A percentile compares a stretch with the other conserved stretches of the same genome.
Evolutionary conservation across 2,797 vertebrate genomes (phyloP).

Genomic region (Scyliorhinus canicula): DNA sequence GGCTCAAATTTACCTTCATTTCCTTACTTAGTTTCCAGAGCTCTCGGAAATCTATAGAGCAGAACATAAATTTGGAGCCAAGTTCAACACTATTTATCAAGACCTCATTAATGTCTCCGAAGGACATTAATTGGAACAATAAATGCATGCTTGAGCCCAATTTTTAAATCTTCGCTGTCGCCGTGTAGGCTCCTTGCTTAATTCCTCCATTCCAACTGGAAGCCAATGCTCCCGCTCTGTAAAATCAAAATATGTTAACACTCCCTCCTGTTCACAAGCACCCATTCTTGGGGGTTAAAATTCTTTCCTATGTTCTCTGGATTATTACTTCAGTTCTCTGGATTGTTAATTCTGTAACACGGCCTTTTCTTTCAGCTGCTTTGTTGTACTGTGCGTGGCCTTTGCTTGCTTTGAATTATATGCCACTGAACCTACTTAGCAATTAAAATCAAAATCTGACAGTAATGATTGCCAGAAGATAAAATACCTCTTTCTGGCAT

Average conservation of each 20-base stretch:
- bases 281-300: neutral
- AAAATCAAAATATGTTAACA: neutral
- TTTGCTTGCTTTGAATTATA: neutral
- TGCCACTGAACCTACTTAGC: neutral
- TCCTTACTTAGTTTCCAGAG: neutral
- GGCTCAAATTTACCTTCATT: neutral
- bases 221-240: neutral
- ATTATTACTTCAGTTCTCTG: neutral
- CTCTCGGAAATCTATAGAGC: neutral
- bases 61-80: neutral
- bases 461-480: neutral
- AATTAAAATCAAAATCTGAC: conserved; percentile 7
- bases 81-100: neutral
- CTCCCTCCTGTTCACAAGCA: neutral
- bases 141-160: neutral
- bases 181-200: too few species aligned
- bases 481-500: neutral
- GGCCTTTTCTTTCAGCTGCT: neutral
- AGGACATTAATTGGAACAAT: neutral
- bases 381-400: neutral
- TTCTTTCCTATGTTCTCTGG: neutral
- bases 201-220: too few species aligned
- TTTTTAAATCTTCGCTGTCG: neutral
- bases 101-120: neutral
- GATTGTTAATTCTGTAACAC: neutral